Evolutionary conservation across 1,140 invertebrate species (phyloP).

Genomic region (Zaprionus kolodkinae): DNA sequence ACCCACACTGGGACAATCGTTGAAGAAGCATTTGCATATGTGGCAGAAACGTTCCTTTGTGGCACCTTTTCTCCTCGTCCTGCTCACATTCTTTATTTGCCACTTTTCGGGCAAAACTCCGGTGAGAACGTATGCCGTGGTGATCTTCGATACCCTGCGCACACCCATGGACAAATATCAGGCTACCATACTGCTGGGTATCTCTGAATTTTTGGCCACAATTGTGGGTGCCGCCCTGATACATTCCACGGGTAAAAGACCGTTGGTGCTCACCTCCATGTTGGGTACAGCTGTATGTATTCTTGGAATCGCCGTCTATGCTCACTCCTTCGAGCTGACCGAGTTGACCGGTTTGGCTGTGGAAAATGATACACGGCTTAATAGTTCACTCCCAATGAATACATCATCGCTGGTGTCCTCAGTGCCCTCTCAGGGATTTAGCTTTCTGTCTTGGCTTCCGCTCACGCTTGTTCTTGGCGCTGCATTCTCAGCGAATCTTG

Average conservation of each 20-base stretch:
- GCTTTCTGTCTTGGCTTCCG: slow-evolving; percentile 85
- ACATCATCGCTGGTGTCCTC: background rate
- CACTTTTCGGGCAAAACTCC: slow-evolving; percentile 89
- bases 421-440: background rate
- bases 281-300: slow-evolving; percentile 19
- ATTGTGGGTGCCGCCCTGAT: slow-evolving; percentile 11
- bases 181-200: slow-evolving; percentile 20
- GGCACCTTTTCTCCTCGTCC: slow-evolving; percentile 87
- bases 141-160: slow-evolving; percentile 86
- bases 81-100: slow-evolving; percentile 87
- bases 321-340: background rate
- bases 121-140: slow-evolving; percentile 88
- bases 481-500: slow-evolving; percentile 88
- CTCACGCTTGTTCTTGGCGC: slow-evolving; percentile 86
- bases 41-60: slow-evolving; percentile 84
- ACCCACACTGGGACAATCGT: background rate
- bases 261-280: slow-evolving; percentile 10
- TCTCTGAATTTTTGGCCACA: slow-evolving; percentile 13
- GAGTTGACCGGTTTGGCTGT: slow-evolving; percentile 3
- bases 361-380: background rate
- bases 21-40: slow-evolving; percentile 33
- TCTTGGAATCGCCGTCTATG: slow-evolving; percentile 23
- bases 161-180: slow-evolving; percentile 16
- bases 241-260: slow-evolving; percentile 16
- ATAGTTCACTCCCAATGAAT: background rate